Base-by-base conservation (phyloP, 2,113 vertebrate genomes). In the Empidonax alnorum region DNA sequence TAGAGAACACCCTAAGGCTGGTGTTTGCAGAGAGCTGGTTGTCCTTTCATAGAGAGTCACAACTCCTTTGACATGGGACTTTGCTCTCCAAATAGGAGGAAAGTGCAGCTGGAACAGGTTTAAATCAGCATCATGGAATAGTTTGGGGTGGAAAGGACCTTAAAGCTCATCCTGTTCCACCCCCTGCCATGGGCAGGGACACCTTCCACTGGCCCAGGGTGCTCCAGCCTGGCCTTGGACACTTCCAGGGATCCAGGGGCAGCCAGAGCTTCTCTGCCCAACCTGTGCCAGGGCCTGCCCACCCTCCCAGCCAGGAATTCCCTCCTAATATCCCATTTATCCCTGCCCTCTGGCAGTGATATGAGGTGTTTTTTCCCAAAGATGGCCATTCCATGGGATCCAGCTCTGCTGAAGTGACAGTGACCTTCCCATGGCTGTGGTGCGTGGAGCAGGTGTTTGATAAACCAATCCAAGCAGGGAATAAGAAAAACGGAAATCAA, bases 141-240 rank as follows among this genome's bases (percentile, higher is more conserved):
- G 14, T 3, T 46, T 63, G 58, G 39, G 31, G 17, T 30, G 49
- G 28, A 47, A 72, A 1, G 12, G 10, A 6, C 12, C 8, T n/a
- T 25, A 6, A 63, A 49, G 0, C 3, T 11, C n/a, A n/a, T n/a
- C 46, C 8, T 4, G 3, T 24, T 1, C 22, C 33, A 4, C 8
- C 6, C 23, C 7, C 44, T 59, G 12, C 44, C 9, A 3, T 19
- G 73, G 7, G 3, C 52, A 58, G 31, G 72, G 35, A 18, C 52
- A 44, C 6, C 14, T 59, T 0, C 52, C 53, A 52, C 53, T 1
- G 0, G 18, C 46, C 63, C 63, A 44, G 27, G 53, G 0, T 37
- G 37, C 21, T 52, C 44, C 72, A 77, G 0, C 37, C 53, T 12
- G 31, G 14, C 37, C 22, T 47, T 2, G 41, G 56, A 0, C 66